phyloP scores from a whole-genome alignment of 2,797 vertebrate genomes.

The Discoglossus pictus region DNA sequence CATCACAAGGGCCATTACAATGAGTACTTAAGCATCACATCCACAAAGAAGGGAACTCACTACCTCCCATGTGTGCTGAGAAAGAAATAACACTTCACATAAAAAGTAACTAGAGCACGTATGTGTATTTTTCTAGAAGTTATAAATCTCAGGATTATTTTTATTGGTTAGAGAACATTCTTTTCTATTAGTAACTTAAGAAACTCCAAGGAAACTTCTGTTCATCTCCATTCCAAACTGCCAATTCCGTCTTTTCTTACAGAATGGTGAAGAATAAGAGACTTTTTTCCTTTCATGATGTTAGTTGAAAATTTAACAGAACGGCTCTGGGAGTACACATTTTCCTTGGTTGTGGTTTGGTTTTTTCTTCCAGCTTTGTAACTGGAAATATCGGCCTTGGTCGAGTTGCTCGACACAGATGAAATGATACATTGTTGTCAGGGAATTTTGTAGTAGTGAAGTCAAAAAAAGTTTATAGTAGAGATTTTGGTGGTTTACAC shows the following conservation, averaged over 20 bases:
- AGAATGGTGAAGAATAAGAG: slow-evolving; percentile 49
- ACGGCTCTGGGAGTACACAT: slow-evolving; percentile 20
- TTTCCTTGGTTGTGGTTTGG: slow-evolving; percentile 66
- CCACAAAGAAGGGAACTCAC: slow-evolving; percentile 30
- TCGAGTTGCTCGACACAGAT: slow-evolving; percentile 52
- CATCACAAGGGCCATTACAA: slow-evolving; percentile 48
- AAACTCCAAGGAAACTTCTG: slow-evolving; percentile 61
- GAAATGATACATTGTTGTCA: slow-evolving; percentile 55
- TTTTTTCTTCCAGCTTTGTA: slow-evolving; percentile 60
- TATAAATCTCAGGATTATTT: slow-evolving; percentile 58
- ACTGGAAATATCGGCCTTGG: slow-evolving; percentile 59
- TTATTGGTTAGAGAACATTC: slow-evolving; percentile 60
- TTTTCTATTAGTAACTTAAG: slow-evolving; percentile 58
- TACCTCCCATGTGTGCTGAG: slow-evolving; percentile 46
- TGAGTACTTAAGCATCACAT: slow-evolving; percentile 34
- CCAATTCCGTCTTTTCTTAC: slow-evolving; percentile 39
- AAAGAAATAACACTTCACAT: slow-evolving; percentile 48
- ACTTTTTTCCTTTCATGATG: slow-evolving; percentile 53
- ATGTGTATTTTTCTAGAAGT: slow-evolving; percentile 52
- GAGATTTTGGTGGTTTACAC: slow-evolving; percentile 51
- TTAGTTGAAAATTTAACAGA: slow-evolving; percentile 50
- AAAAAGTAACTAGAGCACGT: slow-evolving; percentile 51
- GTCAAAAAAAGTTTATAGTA: slow-evolving; percentile 51
- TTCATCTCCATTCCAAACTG: slow-evolving; percentile 51
- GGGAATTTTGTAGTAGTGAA: slow-evolving; percentile 52